phyloP scores from a whole-genome alignment of 2,797 vertebrate genomes.

The Agapornis canus region DNA sequence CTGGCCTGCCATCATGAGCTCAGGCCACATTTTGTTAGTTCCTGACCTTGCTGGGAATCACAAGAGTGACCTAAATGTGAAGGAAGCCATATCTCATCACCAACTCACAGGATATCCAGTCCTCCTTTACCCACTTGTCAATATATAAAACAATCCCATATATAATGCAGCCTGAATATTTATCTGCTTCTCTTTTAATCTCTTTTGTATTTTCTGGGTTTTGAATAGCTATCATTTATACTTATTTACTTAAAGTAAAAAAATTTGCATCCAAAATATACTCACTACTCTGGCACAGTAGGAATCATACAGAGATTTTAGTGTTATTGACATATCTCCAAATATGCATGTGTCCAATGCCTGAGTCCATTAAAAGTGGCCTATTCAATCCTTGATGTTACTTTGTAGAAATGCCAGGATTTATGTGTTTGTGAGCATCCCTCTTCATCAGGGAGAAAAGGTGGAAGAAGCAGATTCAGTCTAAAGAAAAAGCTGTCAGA shows the following conservation, averaged over 20 bases:
- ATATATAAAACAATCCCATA: conserved; percentile 32
- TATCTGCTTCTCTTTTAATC: neutral
- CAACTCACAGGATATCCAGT: neutral
- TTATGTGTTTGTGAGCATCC: neutral
- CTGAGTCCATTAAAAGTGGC: neutral
- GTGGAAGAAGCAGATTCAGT: neutral
- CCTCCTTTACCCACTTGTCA: conserved; percentile 5
- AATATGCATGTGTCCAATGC: neutral
- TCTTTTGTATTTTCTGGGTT: neutral
- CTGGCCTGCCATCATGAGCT: neutral
- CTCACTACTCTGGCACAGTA: neutral
- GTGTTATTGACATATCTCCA: neutral
- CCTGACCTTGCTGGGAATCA: conserved; percentile 30
- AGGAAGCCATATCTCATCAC: conserved; percentile 33
- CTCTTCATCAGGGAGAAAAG: neutral
- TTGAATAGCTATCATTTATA: neutral
- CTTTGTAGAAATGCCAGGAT: neutral
- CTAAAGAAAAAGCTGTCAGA: neutral
- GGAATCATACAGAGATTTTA: neutral
- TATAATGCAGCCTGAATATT: conserved; percentile 13
- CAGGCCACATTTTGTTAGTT: neutral
- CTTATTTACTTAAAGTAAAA: neutral
- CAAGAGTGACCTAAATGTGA: conserved; percentile 42
- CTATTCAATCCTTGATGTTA: neutral
- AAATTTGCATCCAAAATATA: neutral